These are phyloP conservation scores for Ganaspis brasiliensis DNA, from an alignment of 2,888 invertebrate genomes.

Conservation along the genomic window DNA sequence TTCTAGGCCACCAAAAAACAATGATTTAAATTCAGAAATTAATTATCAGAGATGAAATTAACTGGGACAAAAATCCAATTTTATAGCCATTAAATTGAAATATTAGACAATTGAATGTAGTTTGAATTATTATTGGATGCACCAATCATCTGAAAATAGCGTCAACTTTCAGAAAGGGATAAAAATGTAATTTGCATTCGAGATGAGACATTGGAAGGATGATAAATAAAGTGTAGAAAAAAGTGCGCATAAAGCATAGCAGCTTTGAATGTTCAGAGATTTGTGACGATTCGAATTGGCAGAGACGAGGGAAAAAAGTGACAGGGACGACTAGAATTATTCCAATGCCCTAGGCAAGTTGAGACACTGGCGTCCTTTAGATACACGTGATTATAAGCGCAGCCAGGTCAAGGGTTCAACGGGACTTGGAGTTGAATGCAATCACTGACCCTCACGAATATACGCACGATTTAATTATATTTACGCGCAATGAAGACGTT, in stretches of 20 bases:
- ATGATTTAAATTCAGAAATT: background rate
- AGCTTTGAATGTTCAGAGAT: background rate
- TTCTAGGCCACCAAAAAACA: slow-evolving; percentile 4
- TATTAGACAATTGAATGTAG: background rate
- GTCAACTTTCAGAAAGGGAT: slow-evolving; percentile 1
- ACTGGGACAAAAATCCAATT: too few species aligned
- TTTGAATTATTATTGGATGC: background rate
- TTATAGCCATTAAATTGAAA: too few species aligned
- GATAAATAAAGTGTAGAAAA: slow-evolving; percentile 1
- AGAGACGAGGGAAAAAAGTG: background rate
- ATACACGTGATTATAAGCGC: slow-evolving; percentile 1
- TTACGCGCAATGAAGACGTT: slow-evolving; percentile 19
- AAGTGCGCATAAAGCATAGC: background rate
- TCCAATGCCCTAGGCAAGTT: slow-evolving; percentile 23
- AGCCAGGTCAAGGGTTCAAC: slow-evolving; percentile 36
- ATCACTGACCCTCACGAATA: slow-evolving; percentile 30
- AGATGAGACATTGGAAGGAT: slow-evolving; percentile 8
- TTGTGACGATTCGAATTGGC: background rate
- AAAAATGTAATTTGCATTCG: slow-evolving; percentile 14
- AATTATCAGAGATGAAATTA: background rate
- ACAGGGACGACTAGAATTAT: slow-evolving; percentile 14
- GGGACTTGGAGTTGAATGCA: slow-evolving; percentile 34
- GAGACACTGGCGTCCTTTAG: slow-evolving; percentile 1
- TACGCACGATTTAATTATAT: slow-evolving; percentile 26
- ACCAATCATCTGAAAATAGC: background rate